Conservation (phyloP, 2,797 vertebrate species). For the Potorous gilbertii region DNA sequence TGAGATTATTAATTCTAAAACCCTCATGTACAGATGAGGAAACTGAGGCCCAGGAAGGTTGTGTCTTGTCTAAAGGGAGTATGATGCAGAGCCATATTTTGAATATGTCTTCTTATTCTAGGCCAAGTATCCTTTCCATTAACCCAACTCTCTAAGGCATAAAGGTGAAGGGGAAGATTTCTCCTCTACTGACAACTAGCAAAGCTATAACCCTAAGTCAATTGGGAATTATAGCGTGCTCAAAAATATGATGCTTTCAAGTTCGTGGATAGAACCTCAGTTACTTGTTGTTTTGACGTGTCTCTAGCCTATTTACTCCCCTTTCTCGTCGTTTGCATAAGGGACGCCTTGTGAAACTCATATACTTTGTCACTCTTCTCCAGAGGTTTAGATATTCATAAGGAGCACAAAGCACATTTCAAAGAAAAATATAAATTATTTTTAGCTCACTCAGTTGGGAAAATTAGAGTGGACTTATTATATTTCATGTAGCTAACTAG, state of each 20-base stretch:
- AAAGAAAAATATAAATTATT: background rate
- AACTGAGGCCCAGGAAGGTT: background rate
- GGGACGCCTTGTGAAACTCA: background rate
- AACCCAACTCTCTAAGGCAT: background rate
- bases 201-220: background rate
- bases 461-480: background rate
- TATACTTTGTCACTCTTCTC: background rate
- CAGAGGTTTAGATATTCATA: background rate
- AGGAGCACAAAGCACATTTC: background rate
- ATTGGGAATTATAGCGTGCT: background rate
- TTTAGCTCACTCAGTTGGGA: background rate
- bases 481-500: background rate
- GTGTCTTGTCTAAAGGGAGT: background rate
- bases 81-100: background rate
- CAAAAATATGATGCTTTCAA: background rate
- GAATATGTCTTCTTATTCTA: background rate
- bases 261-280: background rate
- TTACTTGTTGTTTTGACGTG: background rate
- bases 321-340: background rate
- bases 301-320: background rate
- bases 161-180: too few species aligned
- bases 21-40: background rate
- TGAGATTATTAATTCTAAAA: background rate
- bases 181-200: background rate
- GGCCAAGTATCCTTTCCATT: background rate